Evolutionary conservation across 2,888 invertebrate species (phyloP).

Genomic region (Pterobdella sp.): DNA sequence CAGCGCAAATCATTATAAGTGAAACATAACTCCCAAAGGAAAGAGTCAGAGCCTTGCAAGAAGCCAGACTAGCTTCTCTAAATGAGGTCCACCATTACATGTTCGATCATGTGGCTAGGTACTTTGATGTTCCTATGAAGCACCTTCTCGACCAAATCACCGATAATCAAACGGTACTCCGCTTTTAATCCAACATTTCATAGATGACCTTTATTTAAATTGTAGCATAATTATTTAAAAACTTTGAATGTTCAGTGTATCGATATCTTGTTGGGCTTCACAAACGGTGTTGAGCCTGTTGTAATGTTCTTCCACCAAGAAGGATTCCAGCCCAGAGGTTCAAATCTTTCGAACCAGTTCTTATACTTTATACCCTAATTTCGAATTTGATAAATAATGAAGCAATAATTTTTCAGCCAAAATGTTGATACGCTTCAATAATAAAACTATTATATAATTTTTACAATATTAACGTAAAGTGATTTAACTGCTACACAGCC

Average conservation of each 20-base stretch:
- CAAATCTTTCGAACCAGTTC: neutral
- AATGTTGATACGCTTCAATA: neutral
- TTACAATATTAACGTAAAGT: neutral
- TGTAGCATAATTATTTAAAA: neutral
- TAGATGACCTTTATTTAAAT: neutral
- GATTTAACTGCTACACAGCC: neutral
- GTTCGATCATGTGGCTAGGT: conserved; percentile 3
- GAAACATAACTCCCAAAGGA: neutral
- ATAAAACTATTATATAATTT: neutral
- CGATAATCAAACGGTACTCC: neutral
- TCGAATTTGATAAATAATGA: too few species aligned
- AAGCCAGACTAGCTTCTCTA: neutral
- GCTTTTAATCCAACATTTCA: neutral
- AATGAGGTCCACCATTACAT: neutral
- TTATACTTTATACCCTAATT: neutral
- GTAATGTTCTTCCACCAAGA: too few species aligned
- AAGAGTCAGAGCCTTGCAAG: neutral
- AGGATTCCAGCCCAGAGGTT: neutral
- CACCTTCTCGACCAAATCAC: neutral
- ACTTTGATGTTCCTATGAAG: neutral
- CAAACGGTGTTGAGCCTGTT: too few species aligned
- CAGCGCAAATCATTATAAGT: neutral
- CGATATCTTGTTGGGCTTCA: neutral
- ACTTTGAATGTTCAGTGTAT: neutral
- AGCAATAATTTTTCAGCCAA: neutral